Conservation (phyloP, 30 jellyfish, hydroid and myxozoan genomes). For the Pelagia noctiluca region DNA sequence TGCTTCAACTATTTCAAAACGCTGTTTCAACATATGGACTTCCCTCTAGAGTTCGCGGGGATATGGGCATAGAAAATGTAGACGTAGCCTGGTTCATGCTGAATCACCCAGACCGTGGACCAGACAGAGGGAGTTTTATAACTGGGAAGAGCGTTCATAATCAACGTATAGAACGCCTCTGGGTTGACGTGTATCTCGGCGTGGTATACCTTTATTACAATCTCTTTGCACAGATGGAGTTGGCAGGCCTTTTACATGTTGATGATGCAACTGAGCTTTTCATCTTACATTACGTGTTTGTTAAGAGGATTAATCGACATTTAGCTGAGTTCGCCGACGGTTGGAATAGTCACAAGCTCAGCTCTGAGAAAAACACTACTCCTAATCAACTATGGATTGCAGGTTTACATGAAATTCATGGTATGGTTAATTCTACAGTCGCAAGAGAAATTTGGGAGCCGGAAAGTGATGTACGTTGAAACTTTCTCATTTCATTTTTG, state of each 20-base stretch:
- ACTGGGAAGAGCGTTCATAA: constrained; percentile 2
- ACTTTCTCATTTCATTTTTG: too few relatives aligned
- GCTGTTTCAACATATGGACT: neutral
- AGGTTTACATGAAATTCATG: neutral
- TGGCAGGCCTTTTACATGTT: neutral
- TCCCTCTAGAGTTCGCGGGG: neutral
- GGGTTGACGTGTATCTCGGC: too few relatives aligned
- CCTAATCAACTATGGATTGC: neutral
- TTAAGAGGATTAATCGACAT: neutral
- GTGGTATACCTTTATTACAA: neutral
- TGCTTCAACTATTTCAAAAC: neutral
- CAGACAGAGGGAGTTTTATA: constrained; percentile 23
- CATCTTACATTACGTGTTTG: neutral
- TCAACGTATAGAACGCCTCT: too few relatives aligned
- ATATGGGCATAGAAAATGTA: neutral
- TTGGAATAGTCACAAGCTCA: neutral
- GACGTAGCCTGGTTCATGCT: neutral
- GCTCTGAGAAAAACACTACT: neutral
- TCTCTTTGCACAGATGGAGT: neutral
- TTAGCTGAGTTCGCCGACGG: neutral
- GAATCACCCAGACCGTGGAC: constrained; percentile 16
- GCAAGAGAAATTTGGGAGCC: neutral
- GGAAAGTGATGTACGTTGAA: neutral
- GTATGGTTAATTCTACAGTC: neutral
- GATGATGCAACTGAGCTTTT: neutral